phyloP scores from a whole-genome alignment of 64 coral and sea anemone genomes.

The Montipora foliosa region DNA sequence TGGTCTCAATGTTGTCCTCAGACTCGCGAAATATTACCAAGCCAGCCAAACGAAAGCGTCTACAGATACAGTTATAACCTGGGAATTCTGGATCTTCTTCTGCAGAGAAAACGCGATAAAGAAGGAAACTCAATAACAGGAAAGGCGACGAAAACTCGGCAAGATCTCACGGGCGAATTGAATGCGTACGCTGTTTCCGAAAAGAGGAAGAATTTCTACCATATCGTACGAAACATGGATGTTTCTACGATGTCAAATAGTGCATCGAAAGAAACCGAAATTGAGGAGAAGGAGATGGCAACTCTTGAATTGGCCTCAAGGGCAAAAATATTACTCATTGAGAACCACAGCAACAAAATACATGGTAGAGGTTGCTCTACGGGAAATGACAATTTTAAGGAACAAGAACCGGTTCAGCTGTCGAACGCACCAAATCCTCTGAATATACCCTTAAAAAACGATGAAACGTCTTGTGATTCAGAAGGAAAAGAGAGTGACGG shows the following conservation, averaged over 20 bases:
- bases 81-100: conserved; percentile 5
- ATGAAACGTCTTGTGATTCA: background rate
- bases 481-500: background rate
- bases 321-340: background rate
- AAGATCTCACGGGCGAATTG: background rate
- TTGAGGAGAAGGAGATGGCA: too few relatives aligned
- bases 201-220: background rate
- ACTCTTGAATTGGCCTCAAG: background rate
- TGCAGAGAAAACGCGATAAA: background rate
- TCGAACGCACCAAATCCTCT: background rate
- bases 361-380: background rate
- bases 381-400: background rate
- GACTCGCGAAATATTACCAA: background rate
- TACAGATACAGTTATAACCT: conserved; percentile 45
- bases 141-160: background rate
- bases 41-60: background rate
- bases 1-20: background rate
- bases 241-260: background rate
- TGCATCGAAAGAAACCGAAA: background rate
- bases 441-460: background rate
- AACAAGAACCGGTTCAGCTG: background rate
- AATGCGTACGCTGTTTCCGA: too few relatives aligned
- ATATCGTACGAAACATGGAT: background rate
- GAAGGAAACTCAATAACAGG: background rate
- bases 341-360: background rate